Conservation (phyloP, 2,797 vertebrate genomes). For the Macropodus opercularis region DNA sequence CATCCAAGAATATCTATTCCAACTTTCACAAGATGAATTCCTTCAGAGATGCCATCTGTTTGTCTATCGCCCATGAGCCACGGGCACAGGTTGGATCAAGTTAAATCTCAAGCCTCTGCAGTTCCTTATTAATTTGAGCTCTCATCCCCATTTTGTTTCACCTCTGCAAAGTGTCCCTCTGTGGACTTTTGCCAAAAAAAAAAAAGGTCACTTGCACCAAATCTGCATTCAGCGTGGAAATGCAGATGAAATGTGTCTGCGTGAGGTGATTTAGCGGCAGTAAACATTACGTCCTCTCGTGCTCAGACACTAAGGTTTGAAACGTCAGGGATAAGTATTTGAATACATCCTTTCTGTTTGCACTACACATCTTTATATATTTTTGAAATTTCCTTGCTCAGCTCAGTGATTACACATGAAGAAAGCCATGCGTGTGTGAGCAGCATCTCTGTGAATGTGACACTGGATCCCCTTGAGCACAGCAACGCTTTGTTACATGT, state of each 20-base stretch:
- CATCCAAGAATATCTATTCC: conserved; percentile 71
- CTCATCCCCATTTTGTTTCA: conserved; percentile 10
- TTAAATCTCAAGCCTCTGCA: conserved; percentile 48
- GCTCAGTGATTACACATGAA: conserved; percentile 1
- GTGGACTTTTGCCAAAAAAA: conserved; percentile 5
- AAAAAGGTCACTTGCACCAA: not conserved
- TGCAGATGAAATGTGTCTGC: not conserved
- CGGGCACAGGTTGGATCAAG: conserved; percentile 54
- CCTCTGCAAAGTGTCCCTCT: conserved; percentile 6
- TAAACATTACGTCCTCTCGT: conserved; percentile 1
- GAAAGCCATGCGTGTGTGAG: not conserved
- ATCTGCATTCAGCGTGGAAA: conserved; percentile 15
- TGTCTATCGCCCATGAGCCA: conserved; percentile 63
- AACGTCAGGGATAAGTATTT: not conserved
- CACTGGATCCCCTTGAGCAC: conserved; percentile 8
- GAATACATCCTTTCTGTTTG: not conserved
- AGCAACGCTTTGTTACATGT: conserved; percentile 18
- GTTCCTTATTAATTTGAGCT: conserved; percentile 22
- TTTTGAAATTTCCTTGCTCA: not conserved
- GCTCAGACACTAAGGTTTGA: conserved; percentile 4
- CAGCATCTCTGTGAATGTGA: not conserved
- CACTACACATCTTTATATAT: not conserved
- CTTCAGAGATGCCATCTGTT: conserved; percentile 75
- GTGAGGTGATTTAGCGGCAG: not conserved
- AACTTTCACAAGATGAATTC: conserved; percentile 67